Evolutionary conservation across 1,140 invertebrate genomes (phyloP).

Genomic region (Homarus americanus): DNA sequence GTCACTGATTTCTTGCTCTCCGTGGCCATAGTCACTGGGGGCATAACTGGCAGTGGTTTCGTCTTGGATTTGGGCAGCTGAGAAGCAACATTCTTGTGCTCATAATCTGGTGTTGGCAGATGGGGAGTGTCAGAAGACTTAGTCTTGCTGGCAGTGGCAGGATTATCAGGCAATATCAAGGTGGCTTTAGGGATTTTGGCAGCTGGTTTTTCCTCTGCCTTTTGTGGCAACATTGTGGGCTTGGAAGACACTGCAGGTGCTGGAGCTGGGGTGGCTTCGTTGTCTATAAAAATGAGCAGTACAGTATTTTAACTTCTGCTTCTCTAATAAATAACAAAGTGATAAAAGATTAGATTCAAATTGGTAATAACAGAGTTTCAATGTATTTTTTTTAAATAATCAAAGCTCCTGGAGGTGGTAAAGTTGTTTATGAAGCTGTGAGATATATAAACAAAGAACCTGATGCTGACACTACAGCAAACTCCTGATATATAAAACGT

Average conservation of each 20-base stretch:
- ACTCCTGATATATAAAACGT: too few relatives aligned
- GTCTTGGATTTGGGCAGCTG: constrained; percentile 31
- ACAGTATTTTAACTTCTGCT: too few relatives aligned
- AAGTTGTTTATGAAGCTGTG: too few relatives aligned
- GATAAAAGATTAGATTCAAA: too few relatives aligned
- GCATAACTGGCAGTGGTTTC: constrained; percentile 44
- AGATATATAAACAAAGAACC: too few relatives aligned
- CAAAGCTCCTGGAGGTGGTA: too few relatives aligned
- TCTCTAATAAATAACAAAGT: too few relatives aligned
- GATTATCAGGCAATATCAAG: neutral
- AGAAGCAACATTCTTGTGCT: constrained; percentile 26
- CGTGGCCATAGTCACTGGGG: neutral
- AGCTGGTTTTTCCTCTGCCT: constrained; percentile 35
- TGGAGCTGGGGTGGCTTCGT: constrained; percentile 20
- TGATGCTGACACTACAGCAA: too few relatives aligned
- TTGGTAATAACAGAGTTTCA: too few relatives aligned
- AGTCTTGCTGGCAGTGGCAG: neutral
- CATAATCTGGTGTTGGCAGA: constrained; percentile 57
- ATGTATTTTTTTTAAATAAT: too few relatives aligned
- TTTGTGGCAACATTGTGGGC: constrained; percentile 19
- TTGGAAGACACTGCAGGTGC: constrained; percentile 50
- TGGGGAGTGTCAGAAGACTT: constrained; percentile 29
- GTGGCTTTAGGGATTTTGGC: constrained; percentile 20
- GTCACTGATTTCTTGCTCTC: constrained; percentile 23
- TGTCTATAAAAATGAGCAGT: constrained; percentile 34